Evolutionary conservation across 2,888 invertebrate species (phyloP).

Genomic region (Acanthopleura granulata): DNA sequence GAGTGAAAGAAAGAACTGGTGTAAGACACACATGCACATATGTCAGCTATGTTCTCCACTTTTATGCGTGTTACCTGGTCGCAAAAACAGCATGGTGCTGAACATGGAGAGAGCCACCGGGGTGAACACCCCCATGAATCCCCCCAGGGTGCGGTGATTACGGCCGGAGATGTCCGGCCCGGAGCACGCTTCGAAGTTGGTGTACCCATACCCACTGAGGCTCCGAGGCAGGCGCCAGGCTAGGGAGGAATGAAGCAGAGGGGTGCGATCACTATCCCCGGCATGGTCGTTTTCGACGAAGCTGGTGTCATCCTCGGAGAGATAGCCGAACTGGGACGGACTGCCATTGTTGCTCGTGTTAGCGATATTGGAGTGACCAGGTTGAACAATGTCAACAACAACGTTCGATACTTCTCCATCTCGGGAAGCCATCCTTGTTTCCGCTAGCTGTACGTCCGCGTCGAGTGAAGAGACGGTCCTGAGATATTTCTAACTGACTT

Average conservation of each 20-base stretch:
- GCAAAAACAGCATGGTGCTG: constrained; percentile 96
- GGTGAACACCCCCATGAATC: constrained; percentile 97
- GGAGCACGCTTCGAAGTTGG: constrained; percentile 3
- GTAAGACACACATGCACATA: too few species aligned
- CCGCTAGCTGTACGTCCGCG: too few species aligned
- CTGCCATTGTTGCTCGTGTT: neutral
- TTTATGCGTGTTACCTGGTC: constrained; percentile 79
- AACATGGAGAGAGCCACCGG: constrained; percentile 99
- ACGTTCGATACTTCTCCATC: neutral
- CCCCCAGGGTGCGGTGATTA: constrained; percentile 76
- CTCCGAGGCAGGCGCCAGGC: constrained; percentile 37
- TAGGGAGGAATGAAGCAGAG: constrained; percentile 33
- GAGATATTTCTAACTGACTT: too few species aligned
- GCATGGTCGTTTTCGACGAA: neutral
- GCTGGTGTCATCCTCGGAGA: neutral
- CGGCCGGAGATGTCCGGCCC: constrained; percentile 17
- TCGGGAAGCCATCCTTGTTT: too few species aligned
- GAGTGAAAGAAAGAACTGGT: constrained; percentile 28
- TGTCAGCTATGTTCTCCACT: too few species aligned
- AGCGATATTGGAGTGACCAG: neutral
- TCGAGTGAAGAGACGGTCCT: too few species aligned
- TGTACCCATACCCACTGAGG: constrained; percentile 26
- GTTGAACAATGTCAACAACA: constrained; percentile 1
- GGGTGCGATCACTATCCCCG: constrained; percentile 18
- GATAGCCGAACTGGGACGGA: neutral